These are phyloP conservation scores for Eilema griseolum DNA, from an alignment of 2,888 invertebrate genomes.

Conservation along the genomic window DNA sequence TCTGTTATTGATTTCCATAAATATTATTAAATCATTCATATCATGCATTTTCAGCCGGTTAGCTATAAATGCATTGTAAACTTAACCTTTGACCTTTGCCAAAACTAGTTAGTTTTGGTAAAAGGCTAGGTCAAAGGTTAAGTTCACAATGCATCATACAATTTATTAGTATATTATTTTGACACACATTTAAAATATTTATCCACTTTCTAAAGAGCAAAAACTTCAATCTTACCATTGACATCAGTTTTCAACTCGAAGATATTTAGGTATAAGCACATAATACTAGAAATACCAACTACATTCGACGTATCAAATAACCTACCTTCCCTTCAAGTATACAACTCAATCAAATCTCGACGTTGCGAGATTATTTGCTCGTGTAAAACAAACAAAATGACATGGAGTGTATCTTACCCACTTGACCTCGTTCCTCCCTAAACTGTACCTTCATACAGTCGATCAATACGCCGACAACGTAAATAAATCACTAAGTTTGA, in stretches of 20 bases:
- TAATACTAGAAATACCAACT: constrained; percentile 18
- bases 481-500: constrained; percentile 82
- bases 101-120: too few relatives aligned
- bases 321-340: constrained; percentile 28
- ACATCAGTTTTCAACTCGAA: not conserved
- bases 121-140: too few relatives aligned
- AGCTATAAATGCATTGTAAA: too few relatives aligned
- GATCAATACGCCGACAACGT: constrained; percentile 79
- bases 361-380: constrained; percentile 64
- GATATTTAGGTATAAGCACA: not conserved
- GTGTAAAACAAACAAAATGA: constrained; percentile 72
- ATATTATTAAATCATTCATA: too few relatives aligned
- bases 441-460: constrained; percentile 70
- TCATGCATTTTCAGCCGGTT: too few relatives aligned
- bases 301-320: constrained; percentile 40
- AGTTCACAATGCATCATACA: too few relatives aligned
- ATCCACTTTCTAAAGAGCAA: not conserved
- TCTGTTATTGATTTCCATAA: too few relatives aligned
- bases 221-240: not conserved
- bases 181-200: too few relatives aligned
- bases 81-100: too few relatives aligned
- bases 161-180: too few relatives aligned
- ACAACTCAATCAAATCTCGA: constrained; percentile 51
- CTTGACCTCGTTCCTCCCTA: constrained; percentile 80
- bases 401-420: constrained; percentile 68